A percentile compares a stretch with the other conserved stretches of the same genome.
Evolutionary conservation across 2,113 vertebrate species (phyloP).

Genomic region (zebrafish (Danio rerio)): DNA sequence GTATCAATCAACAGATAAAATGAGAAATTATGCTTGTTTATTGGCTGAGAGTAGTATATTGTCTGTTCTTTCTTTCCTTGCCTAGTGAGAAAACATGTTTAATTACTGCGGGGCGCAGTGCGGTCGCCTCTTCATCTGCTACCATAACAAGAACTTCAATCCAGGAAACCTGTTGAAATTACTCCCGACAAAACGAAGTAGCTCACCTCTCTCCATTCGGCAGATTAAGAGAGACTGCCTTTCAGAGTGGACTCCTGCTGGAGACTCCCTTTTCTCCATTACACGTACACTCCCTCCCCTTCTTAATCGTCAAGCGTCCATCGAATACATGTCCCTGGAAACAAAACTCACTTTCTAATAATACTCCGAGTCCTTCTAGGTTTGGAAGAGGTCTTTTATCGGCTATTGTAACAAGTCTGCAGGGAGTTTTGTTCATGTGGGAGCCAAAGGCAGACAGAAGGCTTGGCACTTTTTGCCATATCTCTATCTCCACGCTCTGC

Average conservation of each 20-base stretch:
- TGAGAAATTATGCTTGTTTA: background rate
- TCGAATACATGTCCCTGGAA: conserved; percentile 19
- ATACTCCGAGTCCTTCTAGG: conserved; percentile 12
- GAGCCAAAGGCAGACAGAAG: conserved; percentile 35
- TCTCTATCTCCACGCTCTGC: conserved; percentile 24
- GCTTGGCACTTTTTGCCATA: conserved; percentile 36
- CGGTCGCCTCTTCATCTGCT: background rate
- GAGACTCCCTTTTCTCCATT: background rate
- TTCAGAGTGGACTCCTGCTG: background rate
- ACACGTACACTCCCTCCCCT: background rate
- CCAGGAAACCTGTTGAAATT: conserved; percentile 10
- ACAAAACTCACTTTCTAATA: conserved; percentile 32
- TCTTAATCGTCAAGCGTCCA: background rate
- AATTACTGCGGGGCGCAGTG: background rate
- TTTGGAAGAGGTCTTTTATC: conserved; percentile 35
- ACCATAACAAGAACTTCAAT: background rate
- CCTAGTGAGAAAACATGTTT: background rate
- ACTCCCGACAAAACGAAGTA: conserved; percentile 6
- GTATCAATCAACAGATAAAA: background rate
- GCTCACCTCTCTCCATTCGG: background rate
- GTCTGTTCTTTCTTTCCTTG: background rate
- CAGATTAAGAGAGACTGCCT: conserved; percentile 2
- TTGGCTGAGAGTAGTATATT: background rate
- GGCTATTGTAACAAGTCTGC: conserved; percentile 44
- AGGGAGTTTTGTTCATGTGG: conserved; percentile 41